These are phyloP conservation scores for Amphimedon queenslandica DNA, from an alignment of 37 sponge, comb jelly and placozoan genomes.

Conservation along the genomic window DNA sequence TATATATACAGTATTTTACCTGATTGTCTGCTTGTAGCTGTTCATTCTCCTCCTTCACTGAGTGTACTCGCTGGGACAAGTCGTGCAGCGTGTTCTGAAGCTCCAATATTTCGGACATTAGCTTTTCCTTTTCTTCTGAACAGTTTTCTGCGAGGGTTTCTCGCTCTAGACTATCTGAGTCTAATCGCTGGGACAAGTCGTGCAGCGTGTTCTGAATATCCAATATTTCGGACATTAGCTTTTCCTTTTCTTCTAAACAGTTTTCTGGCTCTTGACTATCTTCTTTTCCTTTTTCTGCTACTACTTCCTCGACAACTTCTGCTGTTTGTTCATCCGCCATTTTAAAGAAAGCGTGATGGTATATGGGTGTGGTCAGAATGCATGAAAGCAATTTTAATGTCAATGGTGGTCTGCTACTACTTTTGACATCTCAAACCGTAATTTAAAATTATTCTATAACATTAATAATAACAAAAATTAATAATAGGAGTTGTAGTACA, in stretches of 20 bases:
- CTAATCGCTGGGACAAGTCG: conserved; percentile 68
- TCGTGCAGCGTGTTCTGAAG: conserved; percentile 79
- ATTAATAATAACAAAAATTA: no score
- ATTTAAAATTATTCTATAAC: no score
- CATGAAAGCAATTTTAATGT: no score
- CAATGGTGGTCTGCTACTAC: no score
- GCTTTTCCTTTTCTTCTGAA: conserved; percentile 43
- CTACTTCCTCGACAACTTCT: background rate
- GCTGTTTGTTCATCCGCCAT: no score
- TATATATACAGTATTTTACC: no score
- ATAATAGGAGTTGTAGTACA: no score
- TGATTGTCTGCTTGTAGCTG: conserved; percentile 72
- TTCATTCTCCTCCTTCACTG: conserved; percentile 76
- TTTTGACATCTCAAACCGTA: no score
- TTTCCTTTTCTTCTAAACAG: conserved; percentile 32
- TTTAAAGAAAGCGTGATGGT: no score
- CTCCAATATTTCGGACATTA: conserved; percentile 56
- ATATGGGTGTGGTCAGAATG: no score
- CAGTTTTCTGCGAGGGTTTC: background rate
- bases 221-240: conserved; percentile 49
- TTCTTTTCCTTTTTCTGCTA: background rate
- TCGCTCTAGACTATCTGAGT: no score
- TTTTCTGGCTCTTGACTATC: background rate
- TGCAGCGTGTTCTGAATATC: conserved; percentile 76
- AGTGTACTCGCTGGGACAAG: conserved; percentile 68